Evolutionary conservation across 2,888 invertebrate species (phyloP), one percentile per base, ranked within the genome.

Genomic region (Serrognathus titanus): DNA sequence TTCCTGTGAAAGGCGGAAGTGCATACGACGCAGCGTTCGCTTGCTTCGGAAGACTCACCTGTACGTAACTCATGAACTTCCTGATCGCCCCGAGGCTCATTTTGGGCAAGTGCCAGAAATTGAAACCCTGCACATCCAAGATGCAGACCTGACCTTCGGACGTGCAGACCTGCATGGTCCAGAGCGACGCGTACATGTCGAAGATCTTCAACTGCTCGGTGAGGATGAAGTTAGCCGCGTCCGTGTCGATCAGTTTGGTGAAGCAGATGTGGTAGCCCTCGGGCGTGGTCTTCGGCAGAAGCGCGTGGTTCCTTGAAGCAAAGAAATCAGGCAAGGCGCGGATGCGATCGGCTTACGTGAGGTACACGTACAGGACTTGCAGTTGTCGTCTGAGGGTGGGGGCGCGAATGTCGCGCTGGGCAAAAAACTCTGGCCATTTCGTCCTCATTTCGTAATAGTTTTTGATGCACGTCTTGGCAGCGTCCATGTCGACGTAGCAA

Each of bases 11-110:
- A 20, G 4, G 1, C 24, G 24, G 4, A 24, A 24, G 24, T 85
- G 83, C 2, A 89, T 3, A 24, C 4, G 24, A 5, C 24, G 24
- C 6, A 4, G 20, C 20, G 20, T 4, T 2, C 4, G 24, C 4
- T 24, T 73, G 43, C 85, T 82, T 2, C 86, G 89, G 80, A 75
- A 86, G 81, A 16, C 82, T 87, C 73, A 89, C 88, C 85, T 88
- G 88, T 40, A 89, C 69, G 66, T 82, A 89, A 62, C 79, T 82
- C 1, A 89, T 78, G 61, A 84, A 85, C 71, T 88, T 87, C 64
- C 86, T 88, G 54, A 88, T 71, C 1, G 82, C 80, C 64, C 83
- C 76, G 0, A 87, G 70, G 55, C 83, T 85, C 1, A 89, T 71
- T 64, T 82, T 81, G 1, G 84, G 80, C 10, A 87, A 73, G 65